Evolutionary conservation across 2,888 invertebrate species (phyloP).

Genomic region (Harmothoe impar): DNA sequence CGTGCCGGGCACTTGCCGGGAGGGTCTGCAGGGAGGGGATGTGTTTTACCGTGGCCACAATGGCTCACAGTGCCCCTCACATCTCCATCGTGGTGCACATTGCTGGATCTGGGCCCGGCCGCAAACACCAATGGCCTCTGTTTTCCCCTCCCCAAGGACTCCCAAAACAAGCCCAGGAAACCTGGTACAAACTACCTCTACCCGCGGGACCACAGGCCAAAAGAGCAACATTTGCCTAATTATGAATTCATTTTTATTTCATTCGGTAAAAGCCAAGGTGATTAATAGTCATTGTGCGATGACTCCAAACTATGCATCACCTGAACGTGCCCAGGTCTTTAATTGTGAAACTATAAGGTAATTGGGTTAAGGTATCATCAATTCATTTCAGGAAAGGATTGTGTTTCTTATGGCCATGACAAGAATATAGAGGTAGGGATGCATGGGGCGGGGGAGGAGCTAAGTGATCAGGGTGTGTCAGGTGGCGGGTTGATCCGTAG

Average conservation of each 20-base stretch:
- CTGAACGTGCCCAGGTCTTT: too few relatives aligned
- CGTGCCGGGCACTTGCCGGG: neutral
- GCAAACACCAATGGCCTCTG: too few relatives aligned
- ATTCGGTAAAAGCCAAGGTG: too few relatives aligned
- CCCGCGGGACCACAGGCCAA: neutral
- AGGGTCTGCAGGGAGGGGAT: neutral
- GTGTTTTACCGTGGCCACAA: constrained; percentile 15
- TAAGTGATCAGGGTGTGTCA: constrained; percentile 14
- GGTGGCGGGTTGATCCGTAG: constrained; percentile 24
- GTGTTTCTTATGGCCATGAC: too few relatives aligned
- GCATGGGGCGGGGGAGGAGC: neutral
- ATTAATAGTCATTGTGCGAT: too few relatives aligned
- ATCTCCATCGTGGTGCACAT: neutral
- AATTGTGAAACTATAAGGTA: too few relatives aligned
- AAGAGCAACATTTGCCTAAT: too few relatives aligned
- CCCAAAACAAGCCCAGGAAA: neutral
- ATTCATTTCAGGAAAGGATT: too few relatives aligned
- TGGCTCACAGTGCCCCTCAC: neutral
- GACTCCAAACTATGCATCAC: too few relatives aligned
- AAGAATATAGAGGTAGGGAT: too few relatives aligned
- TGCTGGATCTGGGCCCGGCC: neutral
- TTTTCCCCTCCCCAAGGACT: neutral
- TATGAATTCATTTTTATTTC: too few relatives aligned
- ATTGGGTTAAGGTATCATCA: too few relatives aligned
- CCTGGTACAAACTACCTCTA: neutral